Evolutionary conservation across 1,140 invertebrate genomes (phyloP), one percentile per base, ranked within the genome.

Genomic region (Ylistrum balloti): DNA sequence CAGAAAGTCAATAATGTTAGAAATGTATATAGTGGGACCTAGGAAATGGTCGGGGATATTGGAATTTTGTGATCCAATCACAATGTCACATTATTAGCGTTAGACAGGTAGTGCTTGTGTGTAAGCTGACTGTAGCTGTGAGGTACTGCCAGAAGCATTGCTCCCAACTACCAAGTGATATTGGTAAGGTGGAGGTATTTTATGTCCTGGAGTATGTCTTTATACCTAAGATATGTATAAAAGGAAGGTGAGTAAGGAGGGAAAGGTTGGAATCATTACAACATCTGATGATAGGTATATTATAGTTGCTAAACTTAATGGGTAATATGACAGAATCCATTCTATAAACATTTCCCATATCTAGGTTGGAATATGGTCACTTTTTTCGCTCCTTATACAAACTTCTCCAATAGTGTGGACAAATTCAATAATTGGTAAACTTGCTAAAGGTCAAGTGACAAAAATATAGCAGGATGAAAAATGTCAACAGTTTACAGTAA

Each of bases 1-100:
- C 56, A 28, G 56, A 74, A 74, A 74, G 56, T 74, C 56, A 74
- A 74, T 74, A 74, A 74, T 74, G 56, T 74, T 74, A 74, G 56
- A 74, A 74, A 74, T 74, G 56, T 74, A 1, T 11, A n/a, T 74
- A 74, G 56, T 74, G 22, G 56, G 56, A 74, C n/a, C 56, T 28
- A 74, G 56, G 56, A 74, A 74, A 74, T 74, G 56, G 56, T 74
- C n/a, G 22, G 56, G 56, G 56, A 74, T 74, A 74, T 74, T 74
- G 56, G 56, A 74, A 74, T 74, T 74, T 74, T 74, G 9, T 74
- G 56, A 74, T 74, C 56, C 22, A 11, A 74, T 1, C 56, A 74
- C 56, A 74, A 74, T 74, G 56, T 74, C 56, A 74, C n/a, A 28
- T 28, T 74, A 28, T 74, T 74, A 74, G 56, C 56, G 5, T 74